phyloP scores from a whole-genome alignment of 2,113 vertebrate genomes.

The Prunella fulvescens region DNA sequence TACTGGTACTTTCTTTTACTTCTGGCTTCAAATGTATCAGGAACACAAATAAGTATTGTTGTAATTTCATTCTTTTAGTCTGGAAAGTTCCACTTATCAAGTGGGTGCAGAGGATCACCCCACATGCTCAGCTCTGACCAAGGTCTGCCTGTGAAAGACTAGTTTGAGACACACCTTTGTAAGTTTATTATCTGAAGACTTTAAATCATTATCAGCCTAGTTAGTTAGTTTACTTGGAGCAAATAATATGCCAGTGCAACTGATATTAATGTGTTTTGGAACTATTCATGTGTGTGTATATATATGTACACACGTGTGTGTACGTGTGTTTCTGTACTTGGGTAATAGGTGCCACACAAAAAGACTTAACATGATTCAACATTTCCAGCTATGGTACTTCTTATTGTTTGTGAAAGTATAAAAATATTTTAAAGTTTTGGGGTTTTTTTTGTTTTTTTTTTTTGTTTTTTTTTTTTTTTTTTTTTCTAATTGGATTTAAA shows the following conservation, averaged over 20 bases:
- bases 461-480: not conserved
- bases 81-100: not conserved
- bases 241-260: slow-evolving; percentile 4
- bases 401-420: not conserved
- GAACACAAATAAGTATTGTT: not conserved
- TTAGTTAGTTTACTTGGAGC: slow-evolving; percentile 1
- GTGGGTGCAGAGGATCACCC: not conserved
- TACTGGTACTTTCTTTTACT: not conserved
- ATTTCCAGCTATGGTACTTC: not conserved
- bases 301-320: not conserved
- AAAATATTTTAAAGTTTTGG: not conserved
- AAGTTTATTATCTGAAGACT: not conserved
- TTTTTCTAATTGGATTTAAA: too few relatives aligned
- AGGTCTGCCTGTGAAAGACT: not conserved
- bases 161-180: not conserved
- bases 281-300: not conserved
- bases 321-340: not conserved
- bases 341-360: not conserved
- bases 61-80: not conserved
- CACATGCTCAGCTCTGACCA: not conserved
- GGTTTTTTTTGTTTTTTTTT: too few relatives aligned
- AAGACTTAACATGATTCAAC: not conserved
- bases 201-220: not conserved
- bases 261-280: not conserved
- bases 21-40: slow-evolving; percentile 10